Evolutionary conservation across 2,797 vertebrate species (phyloP), one percentile per base, ranked within the genome.

Genomic region (Scleropages formosus): DNA sequence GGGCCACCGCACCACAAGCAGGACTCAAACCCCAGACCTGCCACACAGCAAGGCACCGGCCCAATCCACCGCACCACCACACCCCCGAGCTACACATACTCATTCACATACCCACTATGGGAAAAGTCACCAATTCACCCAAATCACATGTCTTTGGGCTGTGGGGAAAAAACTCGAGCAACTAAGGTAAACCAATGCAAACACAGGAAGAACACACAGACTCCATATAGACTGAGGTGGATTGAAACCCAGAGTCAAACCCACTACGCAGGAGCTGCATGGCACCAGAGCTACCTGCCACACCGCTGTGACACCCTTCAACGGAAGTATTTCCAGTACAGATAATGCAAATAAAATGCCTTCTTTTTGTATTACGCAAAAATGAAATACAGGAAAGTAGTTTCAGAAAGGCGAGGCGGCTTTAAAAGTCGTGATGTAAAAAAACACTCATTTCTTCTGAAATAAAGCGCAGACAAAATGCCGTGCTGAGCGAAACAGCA

Each of bases 391-490:
- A 46, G 4, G 8, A 67, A 59, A 46, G 27, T 4, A 26, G 13
- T 49, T 24, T 20, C 15, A 51, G 27, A 56, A 13, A 27, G 8
- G 71, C 27, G 67, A 4, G 64, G 27, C 16, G 22, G 51, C n/a
- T 26, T 56, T 70, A 70, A 27, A 71, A 56, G 44, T 39, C 15
- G 9, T 31, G 68, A 26, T 72, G 16, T 72, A 44, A 39, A 13
- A 56, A 12, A 56, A 18, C 27, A 66, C 11, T 10, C 8, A 15
- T 20, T 51, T 6, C 16, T 22, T 51, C 47, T 51, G 9, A 26
- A 13, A 53, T 69, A 18, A 12, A 47, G 56, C 44, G 20, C 56
- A 71, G 24, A n/a, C 51, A 47, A 26, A 69, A 68, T 61, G 60
- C 20, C 22, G 39, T 20, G 39, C 24, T 62, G 16, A 31, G 22